Evolutionary conservation across 2,888 invertebrate species (phyloP), one percentile per base, ranked within the genome.

Genomic region (Leptopilina syphax): DNA sequence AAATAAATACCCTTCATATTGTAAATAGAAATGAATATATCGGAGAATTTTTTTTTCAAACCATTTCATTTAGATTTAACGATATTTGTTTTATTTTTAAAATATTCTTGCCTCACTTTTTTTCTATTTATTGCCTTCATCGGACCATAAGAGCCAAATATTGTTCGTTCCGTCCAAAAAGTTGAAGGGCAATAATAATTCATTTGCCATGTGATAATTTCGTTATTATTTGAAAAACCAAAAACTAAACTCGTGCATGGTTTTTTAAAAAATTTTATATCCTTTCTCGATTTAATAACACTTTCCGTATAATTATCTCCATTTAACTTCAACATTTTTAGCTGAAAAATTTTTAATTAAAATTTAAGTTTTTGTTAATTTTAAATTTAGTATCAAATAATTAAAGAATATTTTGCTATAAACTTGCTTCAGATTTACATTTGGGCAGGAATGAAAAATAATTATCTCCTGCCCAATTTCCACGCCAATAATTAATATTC

Each of bases 401-500:
- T 18, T 18, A 18, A 18, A 18, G 18, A 18, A 18, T 18, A 18
- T 18, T 18, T 18, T 18, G 18, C 18, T 18, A 18, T 18, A 18
- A 18, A 18, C 18, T 66, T 66, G 41, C 66, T n/a, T 66, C 41
- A 6, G 66, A 66, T 66, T 66, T 66, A 41, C 66, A 66, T 2
- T 9, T 44, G 13, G 66, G 8, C 66, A 66, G 41, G 41, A 41
- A 44, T 3, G 41, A 13, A 44, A 66, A 66, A n/a, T 44, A 41
- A 66, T 66, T 66, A 44, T 66, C 41, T 5, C 13, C 66, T n/a
- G 41, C 41, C 66, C 66, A 66, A 66, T 66, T 66, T 66, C 66
- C 66, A 7, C 66, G 66, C 66, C 66, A 66, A 41, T 66, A 66
- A 66, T n/a, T 66, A 12, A 66, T 44, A 13, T 66, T 66, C n/a